Conservation (phyloP, 2,888 invertebrate genomes). For the Andrena minutula region DNA sequence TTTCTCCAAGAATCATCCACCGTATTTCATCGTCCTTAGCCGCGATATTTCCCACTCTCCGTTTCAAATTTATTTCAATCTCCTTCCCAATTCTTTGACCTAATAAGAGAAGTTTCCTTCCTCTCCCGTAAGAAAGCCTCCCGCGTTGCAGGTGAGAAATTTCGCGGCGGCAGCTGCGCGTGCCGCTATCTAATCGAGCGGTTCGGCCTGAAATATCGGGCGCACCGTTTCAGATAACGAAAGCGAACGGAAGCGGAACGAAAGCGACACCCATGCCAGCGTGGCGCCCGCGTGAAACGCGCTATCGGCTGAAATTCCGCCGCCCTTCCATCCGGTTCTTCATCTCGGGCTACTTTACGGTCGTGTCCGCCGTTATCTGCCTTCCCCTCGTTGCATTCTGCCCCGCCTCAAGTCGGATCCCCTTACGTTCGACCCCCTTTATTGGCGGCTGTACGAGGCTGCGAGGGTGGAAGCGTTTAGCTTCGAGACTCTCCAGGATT, state of each 20-base stretch:
- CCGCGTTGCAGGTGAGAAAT: background rate
- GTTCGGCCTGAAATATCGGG: background rate
- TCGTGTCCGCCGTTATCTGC: constrained; percentile 34
- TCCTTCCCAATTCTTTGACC: background rate
- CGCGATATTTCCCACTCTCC: background rate
- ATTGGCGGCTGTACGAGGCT: constrained; percentile 11
- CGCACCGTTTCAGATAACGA: constrained; percentile 13
- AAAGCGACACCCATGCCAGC: constrained; percentile 17
- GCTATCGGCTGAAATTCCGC: constrained; percentile 46
- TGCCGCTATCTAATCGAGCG: constrained; percentile 17
- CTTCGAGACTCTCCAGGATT: background rate
- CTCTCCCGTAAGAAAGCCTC: background rate
- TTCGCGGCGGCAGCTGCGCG: background rate
- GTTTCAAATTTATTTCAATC: background rate
- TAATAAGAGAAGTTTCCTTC: background rate
- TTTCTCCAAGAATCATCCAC: background rate
- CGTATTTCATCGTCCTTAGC: background rate
- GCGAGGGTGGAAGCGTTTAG: constrained; percentile 12
- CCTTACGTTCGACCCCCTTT: constrained; percentile 13
- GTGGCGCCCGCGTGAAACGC: background rate
- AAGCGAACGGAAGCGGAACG: constrained; percentile 9
- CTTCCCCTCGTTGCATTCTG: constrained; percentile 14
- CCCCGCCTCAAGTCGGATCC: background rate
- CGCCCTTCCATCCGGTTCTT: constrained; percentile 39
- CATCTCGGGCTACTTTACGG: constrained; percentile 34